Evolutionary conservation across 1,140 invertebrate species (phyloP).

Genomic region (Magallana gigas): DNA sequence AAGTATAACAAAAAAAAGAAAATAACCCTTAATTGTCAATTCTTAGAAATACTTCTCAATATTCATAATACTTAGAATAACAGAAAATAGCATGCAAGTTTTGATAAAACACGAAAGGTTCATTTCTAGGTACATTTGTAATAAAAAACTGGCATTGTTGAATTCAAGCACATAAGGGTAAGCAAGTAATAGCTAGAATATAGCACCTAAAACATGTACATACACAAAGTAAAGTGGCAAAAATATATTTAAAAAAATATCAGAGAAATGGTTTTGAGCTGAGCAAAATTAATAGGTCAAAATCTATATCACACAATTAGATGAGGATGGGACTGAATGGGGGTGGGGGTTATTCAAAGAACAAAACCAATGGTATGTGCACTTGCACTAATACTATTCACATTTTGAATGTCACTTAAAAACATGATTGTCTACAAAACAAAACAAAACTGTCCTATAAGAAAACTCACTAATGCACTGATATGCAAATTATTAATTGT

Average conservation of each 20-base stretch:
- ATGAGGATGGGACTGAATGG: background rate
- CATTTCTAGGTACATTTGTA: background rate
- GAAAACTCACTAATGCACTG: conserved; percentile 8
- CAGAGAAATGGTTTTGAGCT: conserved; percentile 31
- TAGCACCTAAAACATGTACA: conserved; percentile 18
- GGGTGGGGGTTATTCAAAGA: background rate
- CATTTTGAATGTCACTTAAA: conserved; percentile 34
- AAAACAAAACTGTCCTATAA: conserved; percentile 25
- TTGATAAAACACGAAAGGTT: background rate
- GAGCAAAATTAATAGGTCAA: conserved; percentile 15
- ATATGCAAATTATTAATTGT: background rate
- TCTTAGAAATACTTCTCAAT: background rate
- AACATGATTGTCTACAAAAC: conserved; percentile 36
- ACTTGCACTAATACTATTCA: conserved; percentile 31
- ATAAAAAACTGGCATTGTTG: background rate
- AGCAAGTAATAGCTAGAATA: background rate
- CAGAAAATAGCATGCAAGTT: too few species aligned
- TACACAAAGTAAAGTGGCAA: conserved; percentile 23
- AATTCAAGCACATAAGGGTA: background rate
- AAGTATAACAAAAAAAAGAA: background rate
- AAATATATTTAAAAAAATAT: conserved; percentile 14
- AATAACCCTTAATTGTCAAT: background rate
- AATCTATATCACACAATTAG: conserved; percentile 19
- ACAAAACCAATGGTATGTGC: background rate
- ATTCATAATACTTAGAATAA: background rate